Percentiles rank a stretch among this genome's conserved stretches.
phyloP scores from a whole-genome alignment of 2,888 invertebrate species.

The Elmis aenea region DNA sequence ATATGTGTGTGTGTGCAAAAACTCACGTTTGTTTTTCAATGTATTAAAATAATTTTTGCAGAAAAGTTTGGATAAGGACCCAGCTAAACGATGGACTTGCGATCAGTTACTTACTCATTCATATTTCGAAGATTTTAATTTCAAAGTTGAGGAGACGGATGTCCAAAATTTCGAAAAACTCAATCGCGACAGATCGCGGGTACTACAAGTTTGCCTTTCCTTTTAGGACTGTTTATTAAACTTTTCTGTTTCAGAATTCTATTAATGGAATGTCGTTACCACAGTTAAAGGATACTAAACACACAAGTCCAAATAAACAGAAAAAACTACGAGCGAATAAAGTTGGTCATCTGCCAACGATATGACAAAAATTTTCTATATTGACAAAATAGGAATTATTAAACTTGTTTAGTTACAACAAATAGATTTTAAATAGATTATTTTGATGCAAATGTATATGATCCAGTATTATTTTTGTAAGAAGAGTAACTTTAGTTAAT shows the following conservation, averaged over 20 bases:
- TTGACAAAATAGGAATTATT: conserved; percentile 15
- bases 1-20: too few relatives aligned
- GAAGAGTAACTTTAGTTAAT: too few relatives aligned
- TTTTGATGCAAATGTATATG: neutral
- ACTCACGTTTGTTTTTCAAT: too few relatives aligned
- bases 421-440: neutral
- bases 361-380: conserved; percentile 54
- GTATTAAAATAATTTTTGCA: conserved; percentile 49
- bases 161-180: conserved; percentile 56
- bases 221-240: too few relatives aligned
- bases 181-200: conserved; percentile 60
- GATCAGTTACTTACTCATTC: conserved; percentile 84
- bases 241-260: conserved; percentile 44
- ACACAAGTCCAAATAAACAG: conserved; percentile 49
- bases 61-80: conserved; percentile 96
- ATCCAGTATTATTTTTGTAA: too few relatives aligned
- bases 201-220: too few relatives aligned
- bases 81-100: conserved; percentile 85
- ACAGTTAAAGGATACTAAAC: conserved; percentile 55
- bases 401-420: neutral
- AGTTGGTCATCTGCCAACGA: conserved; percentile 69
- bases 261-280: conserved; percentile 61
- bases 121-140: conserved; percentile 86
- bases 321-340: too few relatives aligned
- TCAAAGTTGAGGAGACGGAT: conserved; percentile 69